These are phyloP conservation scores for Brachyhypopomus gauderio DNA, from an alignment of 2,113 vertebrate species.

Conservation along the genomic window DNA sequence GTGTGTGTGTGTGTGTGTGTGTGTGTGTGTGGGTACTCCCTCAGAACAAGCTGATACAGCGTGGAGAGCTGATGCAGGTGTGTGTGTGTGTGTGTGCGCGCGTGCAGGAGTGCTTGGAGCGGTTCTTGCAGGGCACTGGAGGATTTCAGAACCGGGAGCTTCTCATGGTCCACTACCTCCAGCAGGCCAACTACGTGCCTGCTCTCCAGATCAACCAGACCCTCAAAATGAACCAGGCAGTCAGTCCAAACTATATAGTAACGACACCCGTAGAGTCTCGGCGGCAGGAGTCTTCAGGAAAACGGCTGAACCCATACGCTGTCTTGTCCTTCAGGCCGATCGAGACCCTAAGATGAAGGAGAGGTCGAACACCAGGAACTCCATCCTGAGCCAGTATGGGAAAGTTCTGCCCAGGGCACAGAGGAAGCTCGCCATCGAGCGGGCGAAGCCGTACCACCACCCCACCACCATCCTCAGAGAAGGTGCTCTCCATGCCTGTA, in stretches of 20 bases:
- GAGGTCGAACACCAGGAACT: conserved; percentile 84
- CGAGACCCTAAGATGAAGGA: conserved; percentile 84
- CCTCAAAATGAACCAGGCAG: conserved; percentile 80
- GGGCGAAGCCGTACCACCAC: conserved; percentile 84
- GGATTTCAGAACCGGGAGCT: conserved; percentile 86
- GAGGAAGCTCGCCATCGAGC: conserved; percentile 85
- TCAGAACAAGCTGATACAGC: too few relatives aligned
- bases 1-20: conserved; percentile 72
- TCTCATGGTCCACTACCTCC: conserved; percentile 88
- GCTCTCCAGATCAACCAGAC: conserved; percentile 88
- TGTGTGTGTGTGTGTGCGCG: conserved; percentile 37
- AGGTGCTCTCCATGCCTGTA: conserved; percentile 67
- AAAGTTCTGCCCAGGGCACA: conserved; percentile 90
- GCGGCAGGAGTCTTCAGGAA: too few relatives aligned
- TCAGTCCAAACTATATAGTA: conserved; percentile 58
- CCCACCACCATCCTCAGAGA: conserved; percentile 77
- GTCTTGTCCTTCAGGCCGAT: conserved; percentile 75
- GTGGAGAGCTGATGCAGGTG: too few relatives aligned
- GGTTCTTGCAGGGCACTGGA: conserved; percentile 80
- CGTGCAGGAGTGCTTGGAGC: conserved; percentile 86
- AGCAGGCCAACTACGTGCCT: conserved; percentile 88
- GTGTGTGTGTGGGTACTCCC: too few relatives aligned
- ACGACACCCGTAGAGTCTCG: too few relatives aligned
- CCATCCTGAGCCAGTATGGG: conserved; percentile 85
- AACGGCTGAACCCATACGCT: neutral